These are phyloP conservation scores for Ancistrus triradiatus DNA, from an alignment of 2,113 vertebrate species.

Conservation along the genomic window DNA sequence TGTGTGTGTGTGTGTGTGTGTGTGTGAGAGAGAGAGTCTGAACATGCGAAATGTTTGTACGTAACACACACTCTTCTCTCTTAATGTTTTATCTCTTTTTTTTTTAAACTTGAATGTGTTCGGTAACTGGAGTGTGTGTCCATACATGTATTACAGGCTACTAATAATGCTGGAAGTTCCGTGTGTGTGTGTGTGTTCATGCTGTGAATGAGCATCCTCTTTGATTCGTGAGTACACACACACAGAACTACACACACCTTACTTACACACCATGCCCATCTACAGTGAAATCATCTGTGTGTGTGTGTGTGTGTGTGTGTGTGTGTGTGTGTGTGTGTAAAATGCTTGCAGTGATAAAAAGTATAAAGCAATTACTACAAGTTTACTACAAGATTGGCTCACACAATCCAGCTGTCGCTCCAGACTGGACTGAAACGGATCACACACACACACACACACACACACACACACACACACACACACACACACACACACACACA, in stretches of 20 bases:
- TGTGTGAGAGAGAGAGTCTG: constrained; percentile 15
- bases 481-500: constrained; percentile 46
- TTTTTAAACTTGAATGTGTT: constrained; percentile 47
- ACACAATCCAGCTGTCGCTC: too few relatives aligned
- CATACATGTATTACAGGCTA: constrained; percentile 37
- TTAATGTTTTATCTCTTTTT: constrained; percentile 15
- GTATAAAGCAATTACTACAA: background rate
- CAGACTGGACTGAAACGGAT: too few relatives aligned
- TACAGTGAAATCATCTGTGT: too few relatives aligned
- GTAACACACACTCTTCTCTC: constrained; percentile 21
- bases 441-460: constrained; percentile 19
- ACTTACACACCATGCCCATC: too few relatives aligned
- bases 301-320: background rate
- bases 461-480: constrained; percentile 35
- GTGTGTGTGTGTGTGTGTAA: background rate
- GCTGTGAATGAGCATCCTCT: constrained; percentile 9
- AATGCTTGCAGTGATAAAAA: background rate
- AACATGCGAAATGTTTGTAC: constrained; percentile 27
- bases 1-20: background rate
- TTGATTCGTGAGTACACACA: constrained; percentile 5
- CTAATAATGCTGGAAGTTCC: constrained; percentile 45
- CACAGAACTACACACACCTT: background rate
- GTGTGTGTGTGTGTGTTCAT: constrained; percentile 27
- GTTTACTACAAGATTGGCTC: too few relatives aligned
- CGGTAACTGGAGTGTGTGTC: constrained; percentile 55